These are phyloP conservation scores for Chaetoderma sp. DNA, from an alignment of 2,888 invertebrate genomes.

Conservation along the genomic window DNA sequence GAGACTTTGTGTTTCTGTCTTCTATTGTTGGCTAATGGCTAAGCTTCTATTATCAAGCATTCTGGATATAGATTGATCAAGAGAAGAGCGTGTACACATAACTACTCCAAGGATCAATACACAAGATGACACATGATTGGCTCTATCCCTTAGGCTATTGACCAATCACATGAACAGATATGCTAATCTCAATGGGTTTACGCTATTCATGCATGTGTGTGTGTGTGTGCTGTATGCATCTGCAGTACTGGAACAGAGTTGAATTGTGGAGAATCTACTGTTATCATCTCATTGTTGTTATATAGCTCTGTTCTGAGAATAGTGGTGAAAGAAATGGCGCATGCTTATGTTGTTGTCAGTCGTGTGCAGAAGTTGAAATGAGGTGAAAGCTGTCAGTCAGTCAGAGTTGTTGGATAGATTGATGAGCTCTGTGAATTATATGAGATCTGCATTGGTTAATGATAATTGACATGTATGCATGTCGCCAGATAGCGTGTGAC, in stretches of 20 bases:
- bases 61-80: no score
- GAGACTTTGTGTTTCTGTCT: no score
- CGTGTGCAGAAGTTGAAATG: neutral
- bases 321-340: neutral
- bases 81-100: no score
- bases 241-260: neutral
- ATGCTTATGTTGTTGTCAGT: neutral
- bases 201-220: neutral
- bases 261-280: neutral
- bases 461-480: no score
- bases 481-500: no score
- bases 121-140: no score
- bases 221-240: neutral
- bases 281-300: neutral
- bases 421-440: neutral
- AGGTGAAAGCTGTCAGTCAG: neutral
- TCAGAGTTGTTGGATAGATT: neutral
- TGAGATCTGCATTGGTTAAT: no score
- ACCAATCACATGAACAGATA: neutral
- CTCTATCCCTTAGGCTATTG: no score
- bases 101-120: no score
- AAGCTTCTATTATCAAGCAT: no score
- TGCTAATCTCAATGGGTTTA: neutral
- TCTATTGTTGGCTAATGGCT: no score
- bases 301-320: neutral